A percentile compares a stretch with the other conserved stretches of the same genome.
Evolutionary conservation across 2,113 vertebrate species (phyloP).

Genomic region (Plecturocebus donacophilus): DNA sequence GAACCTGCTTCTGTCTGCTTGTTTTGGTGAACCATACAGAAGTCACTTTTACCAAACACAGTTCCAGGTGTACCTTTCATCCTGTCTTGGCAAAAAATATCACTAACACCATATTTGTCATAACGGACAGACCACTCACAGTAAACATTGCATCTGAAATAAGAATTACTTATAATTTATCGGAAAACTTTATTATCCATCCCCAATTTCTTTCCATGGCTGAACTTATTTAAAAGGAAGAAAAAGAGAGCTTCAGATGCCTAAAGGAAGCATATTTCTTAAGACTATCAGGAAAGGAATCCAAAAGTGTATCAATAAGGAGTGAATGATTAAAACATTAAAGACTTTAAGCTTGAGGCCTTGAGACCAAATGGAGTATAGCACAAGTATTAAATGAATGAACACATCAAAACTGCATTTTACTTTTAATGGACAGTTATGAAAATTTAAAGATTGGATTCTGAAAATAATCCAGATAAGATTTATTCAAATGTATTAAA

Average conservation of each 20-base stretch:
- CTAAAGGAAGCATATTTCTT: neutral
- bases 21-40: neutral
- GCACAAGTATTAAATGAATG: neutral
- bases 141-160: neutral
- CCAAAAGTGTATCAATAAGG: neutral
- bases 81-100: neutral
- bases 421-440: neutral
- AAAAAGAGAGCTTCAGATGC: neutral
- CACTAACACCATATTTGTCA: neutral
- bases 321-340: neutral
- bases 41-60: neutral
- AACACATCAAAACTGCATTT: neutral
- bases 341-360: neutral
- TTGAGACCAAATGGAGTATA: neutral
- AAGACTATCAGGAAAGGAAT: neutral
- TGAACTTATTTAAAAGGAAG: neutral
- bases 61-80: neutral
- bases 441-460: neutral
- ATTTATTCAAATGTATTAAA: neutral
- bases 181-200: neutral
- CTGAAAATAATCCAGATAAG: neutral
- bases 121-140: neutral
- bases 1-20: neutral
- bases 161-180: constrained; percentile 4
- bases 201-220: neutral